Conservation (phyloP, 2,113 vertebrate genomes). For the Rafetus swinhoei region DNA sequence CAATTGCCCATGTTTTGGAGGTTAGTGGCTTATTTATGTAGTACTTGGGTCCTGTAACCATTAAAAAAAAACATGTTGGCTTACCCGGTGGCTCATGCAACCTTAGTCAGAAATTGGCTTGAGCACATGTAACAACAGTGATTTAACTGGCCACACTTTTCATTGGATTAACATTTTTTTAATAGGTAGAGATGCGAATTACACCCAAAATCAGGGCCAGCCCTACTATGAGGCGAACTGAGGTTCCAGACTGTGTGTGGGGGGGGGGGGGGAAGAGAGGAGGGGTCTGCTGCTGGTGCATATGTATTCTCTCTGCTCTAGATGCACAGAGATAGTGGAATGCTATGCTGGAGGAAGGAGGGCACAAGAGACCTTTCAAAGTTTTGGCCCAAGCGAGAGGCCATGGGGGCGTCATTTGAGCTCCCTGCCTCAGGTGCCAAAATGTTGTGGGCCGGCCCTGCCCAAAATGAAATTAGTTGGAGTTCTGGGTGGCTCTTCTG, state of each 20-base stretch:
- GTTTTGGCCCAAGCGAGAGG: too few species aligned
- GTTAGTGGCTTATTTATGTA: conserved; percentile 40
- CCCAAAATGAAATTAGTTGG: background rate
- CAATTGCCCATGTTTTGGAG: conserved; percentile 48
- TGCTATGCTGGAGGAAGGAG: too few species aligned
- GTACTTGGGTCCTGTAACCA: background rate
- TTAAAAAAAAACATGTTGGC: background rate
- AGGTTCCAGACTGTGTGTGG: too few species aligned
- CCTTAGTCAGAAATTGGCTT: background rate
- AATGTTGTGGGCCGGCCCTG: too few species aligned
- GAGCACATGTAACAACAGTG: background rate
- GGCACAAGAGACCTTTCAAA: too few species aligned
- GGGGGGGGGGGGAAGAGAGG: too few species aligned
- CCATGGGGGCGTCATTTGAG: too few species aligned
- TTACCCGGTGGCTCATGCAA: background rate
- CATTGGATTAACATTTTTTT: background rate
- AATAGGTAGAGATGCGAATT: conserved; percentile 20
- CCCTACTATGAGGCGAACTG: too few species aligned
- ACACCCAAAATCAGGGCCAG: background rate
- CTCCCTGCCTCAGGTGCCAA: too few species aligned
- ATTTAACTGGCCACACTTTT: conserved; percentile 10
- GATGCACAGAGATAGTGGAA: too few species aligned
- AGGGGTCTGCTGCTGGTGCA: too few species aligned
- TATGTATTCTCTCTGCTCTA: too few species aligned
- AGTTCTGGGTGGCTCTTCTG: background rate